Base-by-base conservation (phyloP, 1,140 invertebrate genomes). In the Phocides pigmalion region DNA sequence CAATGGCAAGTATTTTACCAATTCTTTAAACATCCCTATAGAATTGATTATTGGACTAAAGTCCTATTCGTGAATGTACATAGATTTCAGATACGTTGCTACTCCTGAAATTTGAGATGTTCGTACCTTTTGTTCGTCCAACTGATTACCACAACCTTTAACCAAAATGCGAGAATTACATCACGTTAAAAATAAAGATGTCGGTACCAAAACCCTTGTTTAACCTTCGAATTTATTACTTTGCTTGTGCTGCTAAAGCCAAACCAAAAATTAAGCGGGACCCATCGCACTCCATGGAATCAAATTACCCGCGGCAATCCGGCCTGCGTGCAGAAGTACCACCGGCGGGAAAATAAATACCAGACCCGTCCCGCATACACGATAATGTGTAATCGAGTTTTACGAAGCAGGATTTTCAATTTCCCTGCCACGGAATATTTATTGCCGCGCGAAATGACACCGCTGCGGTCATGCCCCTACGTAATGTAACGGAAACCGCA, bases 381-480 rank as follows among this genome's bases (percentile, higher is more conserved):
- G 41, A 44, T 44, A 44, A 44, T 44, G 41, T 44, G 41, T 44
- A 44, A 44, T 44, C 41, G 41, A 15, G 41, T 44, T 44, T 44
- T 16, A 44, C 41, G 41, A 16, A 8, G 41, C 15, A 6, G 41
- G 14, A 44, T 11, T 44, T 44, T 44, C 41, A 44, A 44, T 44
- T 44, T 44, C 14, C 41, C 41, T n/a, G 28, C 28, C 28, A 32
- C 28, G 28, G 28, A 11, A 32, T 32, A 32, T 32, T 32, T 32
- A 32, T 32, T 32, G 9, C 28, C 0, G 28, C 28, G 28, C 28
- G 28, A 32, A 32, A 32, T 32, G 28, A 32, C 28, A n/a, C 28
- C 28, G 9, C 28, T 32, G 28, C 28, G 28, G 28, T 11, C 9
- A 5, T n/a, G n/a, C 2, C 28, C 9, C 1, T 11, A 11, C 1